Conservation (phyloP, 2,888 invertebrate genomes). For the Parthenolecanium corni region DNA sequence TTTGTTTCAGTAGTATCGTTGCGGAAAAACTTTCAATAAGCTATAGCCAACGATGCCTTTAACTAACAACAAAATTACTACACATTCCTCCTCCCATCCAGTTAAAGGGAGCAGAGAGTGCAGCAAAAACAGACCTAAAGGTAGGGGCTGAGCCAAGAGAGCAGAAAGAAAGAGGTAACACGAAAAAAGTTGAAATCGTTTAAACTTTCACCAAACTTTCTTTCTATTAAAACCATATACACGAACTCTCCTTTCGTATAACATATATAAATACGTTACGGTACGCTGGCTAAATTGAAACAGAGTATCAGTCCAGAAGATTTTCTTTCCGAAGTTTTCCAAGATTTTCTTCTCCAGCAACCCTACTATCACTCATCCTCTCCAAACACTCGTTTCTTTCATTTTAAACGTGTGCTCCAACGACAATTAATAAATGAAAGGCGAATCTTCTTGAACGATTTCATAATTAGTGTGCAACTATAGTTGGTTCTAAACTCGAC, state of each 20-base stretch:
- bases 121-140: not conserved
- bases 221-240: slow-evolving; percentile 22
- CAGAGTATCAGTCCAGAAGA: slow-evolving; percentile 24
- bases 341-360: not conserved
- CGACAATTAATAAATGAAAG: too few species aligned
- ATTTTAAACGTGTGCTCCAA: too few species aligned
- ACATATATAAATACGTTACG: slow-evolving; percentile 25
- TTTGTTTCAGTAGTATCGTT: slow-evolving; percentile 3
- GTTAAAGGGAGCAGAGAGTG: not conserved
- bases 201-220: slow-evolving; percentile 24
- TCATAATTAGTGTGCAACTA: too few species aligned
- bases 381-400: too few species aligned
- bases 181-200: slow-evolving; percentile 26
- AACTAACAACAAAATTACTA: slow-evolving; percentile 28
- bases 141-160: not conserved
- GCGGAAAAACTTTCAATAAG: slow-evolving; percentile 28
- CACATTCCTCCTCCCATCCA: slow-evolving; percentile 18
- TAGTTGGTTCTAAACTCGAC: too few species aligned
- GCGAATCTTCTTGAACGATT: too few species aligned
- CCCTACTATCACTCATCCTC: too few species aligned
- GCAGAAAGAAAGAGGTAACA: not conserved
- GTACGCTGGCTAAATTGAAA: slow-evolving; percentile 24
- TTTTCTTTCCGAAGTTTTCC: slow-evolving; percentile 17
- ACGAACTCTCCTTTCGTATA: slow-evolving; percentile 14
- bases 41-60: slow-evolving; percentile 22